These are phyloP conservation scores for Columba guinea DNA, from an alignment of 2,797 vertebrate species.

Conservation along the genomic window DNA sequence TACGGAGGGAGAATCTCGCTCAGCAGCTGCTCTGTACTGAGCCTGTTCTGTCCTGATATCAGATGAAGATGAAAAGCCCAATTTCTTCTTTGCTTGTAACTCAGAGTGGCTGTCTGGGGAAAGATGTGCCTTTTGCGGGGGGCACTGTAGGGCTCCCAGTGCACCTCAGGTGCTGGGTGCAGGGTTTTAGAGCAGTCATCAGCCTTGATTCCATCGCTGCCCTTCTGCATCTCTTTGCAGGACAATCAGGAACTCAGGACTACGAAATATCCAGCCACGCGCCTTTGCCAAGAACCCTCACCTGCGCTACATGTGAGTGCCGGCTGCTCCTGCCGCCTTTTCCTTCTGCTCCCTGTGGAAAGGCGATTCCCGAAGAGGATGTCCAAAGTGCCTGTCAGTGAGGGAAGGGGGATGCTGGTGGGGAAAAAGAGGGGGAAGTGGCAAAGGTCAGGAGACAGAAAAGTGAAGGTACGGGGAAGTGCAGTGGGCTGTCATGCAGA, in stretches of 20 bases:
- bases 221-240: conserved; percentile 71
- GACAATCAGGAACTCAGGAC: conserved; percentile 91
- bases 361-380: accelerated
- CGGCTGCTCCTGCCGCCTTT: accelerated
- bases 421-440: background rate
- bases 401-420: background rate
- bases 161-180: accelerated
- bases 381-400: background rate
- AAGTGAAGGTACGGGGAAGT: accelerated
- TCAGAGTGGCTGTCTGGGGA: background rate
- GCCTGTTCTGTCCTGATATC: background rate
- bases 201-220: background rate
- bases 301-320: conserved; percentile 94
- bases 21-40: accelerated
- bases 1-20: accelerated
- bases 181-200: background rate
- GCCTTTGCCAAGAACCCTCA: conserved; percentile 94
- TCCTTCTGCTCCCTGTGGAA: background rate
- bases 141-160: background rate
- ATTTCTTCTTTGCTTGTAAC: background rate
- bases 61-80: background rate
- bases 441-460: background rate
- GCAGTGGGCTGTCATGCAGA: background rate
- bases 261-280: conserved; percentile 85
- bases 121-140: background rate